Base-by-base conservation (phyloP, 2,888 invertebrate genomes). In the Peribatodes rhomboidaria region DNA sequence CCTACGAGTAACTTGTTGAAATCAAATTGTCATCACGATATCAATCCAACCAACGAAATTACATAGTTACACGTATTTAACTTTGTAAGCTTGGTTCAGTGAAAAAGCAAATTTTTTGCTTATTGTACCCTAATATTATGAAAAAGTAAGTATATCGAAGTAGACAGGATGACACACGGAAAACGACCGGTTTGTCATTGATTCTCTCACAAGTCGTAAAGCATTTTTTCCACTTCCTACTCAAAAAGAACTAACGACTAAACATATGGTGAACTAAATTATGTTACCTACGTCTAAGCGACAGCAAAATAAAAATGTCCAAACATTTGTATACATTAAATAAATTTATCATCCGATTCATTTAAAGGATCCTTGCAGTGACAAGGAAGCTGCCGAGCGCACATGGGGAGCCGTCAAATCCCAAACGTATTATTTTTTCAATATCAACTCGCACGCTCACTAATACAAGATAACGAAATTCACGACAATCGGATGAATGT, bases 251-350 rank as follows among this genome's bases (percentile, higher is more conserved):
- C 81, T 88, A 88, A 86, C 87, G 86, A 85, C 86, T 84, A 83
- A 90, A 91, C 92, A 93, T 85, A 93, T 93, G 92, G 92, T 85
- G 86, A 89, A 87, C 91, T 91, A 90, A 92, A 92, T 92, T 90
- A 92, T 90, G 90, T 90, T 89, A 90, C 90, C 90, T 90, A 90
- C 89, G 85, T 86, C 83, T 90, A 90, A 92, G 86, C 88, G 91
- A 88, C 92, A 90, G 87, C 87, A 84, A 91, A 92, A 92, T 93
- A 92, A 92, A 93, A 92, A 92, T 92, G 92, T 93, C 92, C 90
- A 93, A 93, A 92, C 91, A 93, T 93, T 93, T 92, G 92, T 93
- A 92, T 92, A 91, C 92, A 91, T 92, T 90, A 91, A 90, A 92
- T 88, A 92, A 92, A 93, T 93, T 92, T 93, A 93, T 92, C 92